Evolutionary conservation across 2,113 vertebrate species (phyloP).

Genomic region (Rutilus rutilus): DNA sequence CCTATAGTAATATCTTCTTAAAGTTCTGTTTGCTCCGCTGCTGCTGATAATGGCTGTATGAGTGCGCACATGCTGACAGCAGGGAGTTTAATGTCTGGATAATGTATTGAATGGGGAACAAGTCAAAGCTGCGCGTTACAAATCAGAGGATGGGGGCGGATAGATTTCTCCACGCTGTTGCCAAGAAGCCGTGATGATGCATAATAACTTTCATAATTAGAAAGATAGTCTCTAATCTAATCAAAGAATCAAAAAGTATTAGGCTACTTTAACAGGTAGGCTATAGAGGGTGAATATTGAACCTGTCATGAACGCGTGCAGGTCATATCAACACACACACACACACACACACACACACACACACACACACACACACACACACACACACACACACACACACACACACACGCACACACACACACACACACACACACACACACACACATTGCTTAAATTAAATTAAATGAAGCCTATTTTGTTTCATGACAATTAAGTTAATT

Average conservation of each 20-base stretch:
- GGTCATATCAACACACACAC: background rate
- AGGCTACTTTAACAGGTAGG: background rate
- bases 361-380: too few species aligned
- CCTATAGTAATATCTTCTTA: background rate
- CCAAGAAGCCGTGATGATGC: conserved; percentile 32
- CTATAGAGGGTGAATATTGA: background rate
- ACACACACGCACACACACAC: too few species aligned
- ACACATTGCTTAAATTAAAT: too few species aligned
- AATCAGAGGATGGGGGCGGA: conserved; percentile 37
- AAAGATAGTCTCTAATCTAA: background rate
- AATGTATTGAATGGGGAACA: background rate
- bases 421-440: too few species aligned
- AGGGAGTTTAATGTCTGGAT: conserved; percentile 26
- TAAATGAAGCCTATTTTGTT: too few species aligned
- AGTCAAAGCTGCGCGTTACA: conserved; percentile 14
- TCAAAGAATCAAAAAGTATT: background rate
- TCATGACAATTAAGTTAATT: background rate
- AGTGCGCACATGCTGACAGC: background rate
- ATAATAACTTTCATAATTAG: conserved; percentile 5
- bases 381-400: too few species aligned
- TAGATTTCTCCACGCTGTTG: conserved; percentile 33
- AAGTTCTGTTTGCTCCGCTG: background rate
- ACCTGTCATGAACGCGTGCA: background rate
- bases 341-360: too few species aligned
- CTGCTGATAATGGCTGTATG: background rate